Evolutionary conservation across 2,113 vertebrate genomes (phyloP).

Genomic region (Alethe castanea): DNA sequence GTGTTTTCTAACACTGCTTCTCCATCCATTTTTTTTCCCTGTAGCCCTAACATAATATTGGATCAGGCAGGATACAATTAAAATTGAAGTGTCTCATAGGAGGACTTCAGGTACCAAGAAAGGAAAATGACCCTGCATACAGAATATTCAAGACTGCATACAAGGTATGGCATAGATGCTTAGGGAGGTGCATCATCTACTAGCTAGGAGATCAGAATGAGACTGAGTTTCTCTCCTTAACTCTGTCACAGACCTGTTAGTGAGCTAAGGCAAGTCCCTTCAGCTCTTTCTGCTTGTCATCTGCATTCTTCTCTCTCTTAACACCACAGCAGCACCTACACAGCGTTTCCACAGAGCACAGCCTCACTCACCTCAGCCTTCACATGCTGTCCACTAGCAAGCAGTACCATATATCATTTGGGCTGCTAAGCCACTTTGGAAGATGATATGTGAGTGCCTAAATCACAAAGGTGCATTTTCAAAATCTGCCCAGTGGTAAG

Average conservation of each 20-base stretch:
- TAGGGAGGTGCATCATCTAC: not conserved
- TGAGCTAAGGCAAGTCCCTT: not conserved
- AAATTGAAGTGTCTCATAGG: not conserved
- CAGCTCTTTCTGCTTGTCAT: not conserved
- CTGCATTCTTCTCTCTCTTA: not conserved
- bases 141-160: not conserved
- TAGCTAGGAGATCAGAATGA: not conserved
- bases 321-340: not conserved
- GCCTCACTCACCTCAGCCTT: not conserved
- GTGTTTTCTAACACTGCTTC: not conserved
- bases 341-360: rapidly evolving
- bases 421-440: not conserved
- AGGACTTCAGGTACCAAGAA: not conserved
- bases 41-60: not conserved
- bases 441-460: not conserved
- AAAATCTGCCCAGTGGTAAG: not conserved
- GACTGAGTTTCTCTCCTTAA: not conserved
- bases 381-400: not conserved
- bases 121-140: not conserved
- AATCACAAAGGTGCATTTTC: not conserved
- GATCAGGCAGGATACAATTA: not conserved
- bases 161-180: not conserved
- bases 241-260: not conserved
- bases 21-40: not conserved
- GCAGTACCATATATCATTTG: not conserved